Evolutionary conservation across 35 echinoderm and acorn worm genomes (phyloP).

Genomic region (Apostichopus parvimensis): DNA sequence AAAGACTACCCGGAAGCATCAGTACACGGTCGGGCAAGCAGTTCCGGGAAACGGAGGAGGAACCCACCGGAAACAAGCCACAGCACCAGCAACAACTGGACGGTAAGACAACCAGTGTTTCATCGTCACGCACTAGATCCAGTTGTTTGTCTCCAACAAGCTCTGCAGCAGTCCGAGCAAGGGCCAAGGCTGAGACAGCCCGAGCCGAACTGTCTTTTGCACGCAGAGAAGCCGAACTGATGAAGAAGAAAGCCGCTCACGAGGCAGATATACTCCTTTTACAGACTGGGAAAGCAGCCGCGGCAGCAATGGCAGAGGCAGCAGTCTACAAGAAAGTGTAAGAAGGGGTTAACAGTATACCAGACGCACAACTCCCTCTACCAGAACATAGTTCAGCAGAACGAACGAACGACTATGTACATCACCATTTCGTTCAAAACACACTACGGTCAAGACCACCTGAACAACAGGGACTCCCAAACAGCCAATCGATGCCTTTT

Average conservation of each 20-base stretch:
- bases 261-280: slow-evolving; percentile 4
- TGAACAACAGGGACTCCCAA: neutral
- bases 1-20: neutral
- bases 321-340: neutral
- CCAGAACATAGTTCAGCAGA: neutral
- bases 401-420: slow-evolving; percentile 5
- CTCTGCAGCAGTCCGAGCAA: neutral
- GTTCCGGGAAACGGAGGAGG: neutral
- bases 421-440: neutral
- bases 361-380: neutral
- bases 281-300: neutral
- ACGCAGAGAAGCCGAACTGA: neutral
- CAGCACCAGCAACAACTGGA: neutral
- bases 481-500: neutral
- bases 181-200: slow-evolving; percentile 14
- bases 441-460: neutral
- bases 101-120: neutral
- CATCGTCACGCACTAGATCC: neutral
- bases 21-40: slow-evolving; percentile 3
- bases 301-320: neutral
- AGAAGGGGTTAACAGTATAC: neutral
- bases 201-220: neutral
- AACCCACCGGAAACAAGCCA: neutral
- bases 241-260: neutral
- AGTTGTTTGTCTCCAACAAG: neutral